Percentiles rank a stretch among this genome's conserved stretches.
Conservation (phyloP, 2,888 invertebrate genomes). For the Erebia aethiops region DNA sequence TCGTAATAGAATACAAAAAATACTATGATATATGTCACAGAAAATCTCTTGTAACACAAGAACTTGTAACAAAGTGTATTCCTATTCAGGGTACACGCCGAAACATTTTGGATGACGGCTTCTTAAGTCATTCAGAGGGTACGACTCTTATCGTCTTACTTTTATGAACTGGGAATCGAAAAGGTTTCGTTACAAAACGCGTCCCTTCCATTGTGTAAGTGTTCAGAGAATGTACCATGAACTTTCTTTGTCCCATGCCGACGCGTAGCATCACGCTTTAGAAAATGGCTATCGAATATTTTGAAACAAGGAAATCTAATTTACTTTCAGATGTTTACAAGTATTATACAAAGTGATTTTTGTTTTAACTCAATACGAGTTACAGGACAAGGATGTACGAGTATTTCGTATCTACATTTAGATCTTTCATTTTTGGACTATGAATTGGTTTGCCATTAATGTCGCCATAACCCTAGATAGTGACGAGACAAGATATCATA, state of each 20-base stretch:
- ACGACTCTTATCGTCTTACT: constrained; percentile 77
- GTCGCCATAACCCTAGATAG: too few species aligned
- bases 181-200: constrained; percentile 73
- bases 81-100: constrained; percentile 44
- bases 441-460: too few species aligned
- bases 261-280: constrained; percentile 9
- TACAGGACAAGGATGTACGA: too few species aligned
- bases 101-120: constrained; percentile 59
- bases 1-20: not conserved
- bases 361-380: too few species aligned
- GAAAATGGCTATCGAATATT: constrained; percentile 5
- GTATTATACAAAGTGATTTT: too few species aligned
- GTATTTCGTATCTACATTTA: too few species aligned
- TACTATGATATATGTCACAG: constrained; percentile 14
- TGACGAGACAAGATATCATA: too few species aligned
- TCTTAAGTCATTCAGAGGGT: constrained; percentile 72
- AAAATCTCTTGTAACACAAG: constrained; percentile 24
- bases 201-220: constrained; percentile 75
- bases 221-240: constrained; percentile 67
- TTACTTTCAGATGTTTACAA: not conserved
- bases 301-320: constrained; percentile 16
- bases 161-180: constrained; percentile 77
- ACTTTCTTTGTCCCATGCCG: constrained; percentile 52
- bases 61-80: constrained; percentile 44
- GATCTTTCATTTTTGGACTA: too few species aligned